Base-by-base conservation (phyloP, 2,888 invertebrate genomes). In the Cryptosula pallasiana region DNA sequence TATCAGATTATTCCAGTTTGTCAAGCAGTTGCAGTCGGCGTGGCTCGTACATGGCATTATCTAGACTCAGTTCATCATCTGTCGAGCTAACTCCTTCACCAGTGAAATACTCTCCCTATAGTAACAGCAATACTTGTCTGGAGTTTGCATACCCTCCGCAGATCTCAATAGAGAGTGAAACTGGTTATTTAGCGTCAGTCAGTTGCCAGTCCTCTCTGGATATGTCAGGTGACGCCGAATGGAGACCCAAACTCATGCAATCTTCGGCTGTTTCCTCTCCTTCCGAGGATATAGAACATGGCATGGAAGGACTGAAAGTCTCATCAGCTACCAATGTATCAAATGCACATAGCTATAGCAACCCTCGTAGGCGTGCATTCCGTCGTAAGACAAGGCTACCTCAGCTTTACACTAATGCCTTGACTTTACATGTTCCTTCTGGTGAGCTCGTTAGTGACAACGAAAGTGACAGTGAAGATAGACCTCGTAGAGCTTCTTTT, bases 161-260 rank as follows among this genome's bases (percentile, higher is more conserved):
- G 25, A 5, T 57, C n/a, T 57, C 57, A 5, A 13, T 57, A 23
- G 57, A 57, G 25, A 57, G 57, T 57, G 57, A 57, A 13, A 57
- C 57, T 23, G 57, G 57, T n/a, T 57, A 57, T 23, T 23, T 57
- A 5, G 57, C n/a, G 3, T 57, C 57, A 5, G 57, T 23, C n/a
- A 57, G 57, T 23, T 57, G 57, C 25, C 57, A 57, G 57, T 57
- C 57, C 3, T 57, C 57, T 13, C 16, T 57, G 57, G 57, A 57
- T 45, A 20, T 20, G 5, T 20, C 45, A 20, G 45, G 5, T 5
- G 45, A 45, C 45, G 20, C 9, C 45, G 45, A 45, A 20, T 13
- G 5, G 5, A 45, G 45, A 45, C n/a, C n/a, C n/a, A n/a, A n/a
- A n/a, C 20, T 5, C 9, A 45, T 45, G 5, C 5, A 45, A 45